Conservation (phyloP, 2,113 vertebrate species). For the Stictonetta naevosa region DNA sequence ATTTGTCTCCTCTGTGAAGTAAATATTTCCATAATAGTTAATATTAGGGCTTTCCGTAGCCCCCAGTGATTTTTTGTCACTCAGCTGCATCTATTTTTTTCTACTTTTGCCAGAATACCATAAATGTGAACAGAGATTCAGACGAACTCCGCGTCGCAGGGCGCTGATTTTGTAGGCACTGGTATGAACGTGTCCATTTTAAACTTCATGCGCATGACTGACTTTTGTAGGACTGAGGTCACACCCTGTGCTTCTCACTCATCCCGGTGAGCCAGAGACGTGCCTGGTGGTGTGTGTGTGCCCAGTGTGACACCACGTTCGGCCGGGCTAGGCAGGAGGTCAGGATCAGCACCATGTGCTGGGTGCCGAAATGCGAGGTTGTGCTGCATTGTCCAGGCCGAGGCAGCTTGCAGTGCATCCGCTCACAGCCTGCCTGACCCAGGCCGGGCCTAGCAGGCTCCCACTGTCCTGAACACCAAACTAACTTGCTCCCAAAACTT, state of each 20-base stretch:
- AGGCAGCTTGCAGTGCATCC: background rate
- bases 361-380: background rate
- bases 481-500: background rate
- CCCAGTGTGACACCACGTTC: background rate
- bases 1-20: background rate
- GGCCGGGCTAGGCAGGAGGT: background rate
- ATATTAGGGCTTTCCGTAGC: background rate
- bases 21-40: background rate
- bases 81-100: background rate
- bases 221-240: background rate
- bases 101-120: background rate
- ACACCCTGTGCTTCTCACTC: background rate
- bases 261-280: background rate
- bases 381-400: background rate
- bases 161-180: background rate
- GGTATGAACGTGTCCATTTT: background rate
- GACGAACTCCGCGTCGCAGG: background rate
- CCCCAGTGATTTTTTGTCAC: background rate
- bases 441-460: background rate
- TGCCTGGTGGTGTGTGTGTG: background rate
- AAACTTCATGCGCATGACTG: background rate
- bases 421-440: background rate
- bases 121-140: background rate
- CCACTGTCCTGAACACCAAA: background rate
- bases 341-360: background rate